Evolutionary conservation across 2,888 invertebrate genomes (phyloP).

Genomic region (Zootermopsis nevadensis): DNA sequence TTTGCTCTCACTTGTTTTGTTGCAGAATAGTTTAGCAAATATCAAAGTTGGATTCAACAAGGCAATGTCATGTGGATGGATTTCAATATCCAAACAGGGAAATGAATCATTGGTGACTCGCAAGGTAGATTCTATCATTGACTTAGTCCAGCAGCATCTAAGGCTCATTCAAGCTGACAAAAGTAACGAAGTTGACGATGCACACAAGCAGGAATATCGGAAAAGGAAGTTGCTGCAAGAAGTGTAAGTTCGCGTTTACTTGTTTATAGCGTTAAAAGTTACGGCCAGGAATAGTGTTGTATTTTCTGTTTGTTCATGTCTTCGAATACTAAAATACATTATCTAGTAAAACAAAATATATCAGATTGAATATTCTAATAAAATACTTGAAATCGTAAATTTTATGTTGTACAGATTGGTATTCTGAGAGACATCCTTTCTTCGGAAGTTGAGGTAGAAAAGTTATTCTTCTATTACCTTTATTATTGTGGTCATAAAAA

Average conservation of each 20-base stretch:
- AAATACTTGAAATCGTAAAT: too few relatives aligned
- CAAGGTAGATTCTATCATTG: constrained; percentile 78
- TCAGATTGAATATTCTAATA: too few relatives aligned
- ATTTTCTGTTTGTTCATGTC: too few relatives aligned
- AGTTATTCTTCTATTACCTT: too few relatives aligned
- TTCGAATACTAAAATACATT: too few relatives aligned
- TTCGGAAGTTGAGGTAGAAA: too few relatives aligned
- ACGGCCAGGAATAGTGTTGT: too few relatives aligned
- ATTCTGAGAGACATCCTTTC: too few relatives aligned
- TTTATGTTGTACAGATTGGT: too few relatives aligned
- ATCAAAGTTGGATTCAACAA: constrained; percentile 93
- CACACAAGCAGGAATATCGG: constrained; percentile 86
- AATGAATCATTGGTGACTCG: constrained; percentile 77
- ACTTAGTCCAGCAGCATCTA: constrained; percentile 79
- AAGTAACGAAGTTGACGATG: constrained; percentile 72
- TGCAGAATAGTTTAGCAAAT: constrained; percentile 77
- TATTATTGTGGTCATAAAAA: too few relatives aligned
- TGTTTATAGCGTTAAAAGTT: too few relatives aligned
- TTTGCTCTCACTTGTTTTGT: neutral
- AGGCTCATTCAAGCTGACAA: constrained; percentile 72
- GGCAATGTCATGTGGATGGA: constrained; percentile 95
- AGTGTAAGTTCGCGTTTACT: neutral
- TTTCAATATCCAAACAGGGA: constrained; percentile 83
- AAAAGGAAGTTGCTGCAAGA: constrained; percentile 94
- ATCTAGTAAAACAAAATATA: too few relatives aligned